phyloP scores from a whole-genome alignment of 2,888 invertebrate species.

The Cataglyphis albicans region DNA sequence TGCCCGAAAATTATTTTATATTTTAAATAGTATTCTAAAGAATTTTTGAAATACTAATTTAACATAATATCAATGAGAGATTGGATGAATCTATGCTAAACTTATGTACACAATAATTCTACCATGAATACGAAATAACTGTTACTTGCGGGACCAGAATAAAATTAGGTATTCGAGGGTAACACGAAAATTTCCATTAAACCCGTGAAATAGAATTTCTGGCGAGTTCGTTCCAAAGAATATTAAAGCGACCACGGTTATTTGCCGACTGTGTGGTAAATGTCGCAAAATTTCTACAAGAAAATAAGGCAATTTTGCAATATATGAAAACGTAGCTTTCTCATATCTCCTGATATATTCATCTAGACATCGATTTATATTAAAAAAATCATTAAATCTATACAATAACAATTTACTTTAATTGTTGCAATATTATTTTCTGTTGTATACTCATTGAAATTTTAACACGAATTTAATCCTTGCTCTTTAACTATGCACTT shows the following conservation, averaged over 20 bases:
- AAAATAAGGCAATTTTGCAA: constrained; percentile 7
- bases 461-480: neutral
- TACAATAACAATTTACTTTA: constrained; percentile 11
- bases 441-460: neutral
- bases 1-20: neutral
- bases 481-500: neutral
- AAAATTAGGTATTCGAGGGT: constrained; percentile 31
- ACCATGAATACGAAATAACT: constrained; percentile 35
- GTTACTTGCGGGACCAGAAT: neutral
- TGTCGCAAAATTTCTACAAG: constrained; percentile 18
- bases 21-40: constrained; percentile 6
- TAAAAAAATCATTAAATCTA: constrained; percentile 22
- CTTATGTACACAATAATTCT: constrained; percentile 31
- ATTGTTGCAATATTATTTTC: neutral
- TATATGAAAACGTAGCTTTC: neutral
- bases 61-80: neutral
- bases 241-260: constrained; percentile 28
- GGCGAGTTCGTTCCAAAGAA: constrained; percentile 8
- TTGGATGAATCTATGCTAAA: constrained; percentile 5
- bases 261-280: constrained; percentile 7
- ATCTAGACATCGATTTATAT: neutral
- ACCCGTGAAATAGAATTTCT: constrained; percentile 18
- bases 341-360: neutral
- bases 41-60: neutral
- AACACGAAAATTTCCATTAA: constrained; percentile 36